Base-by-base conservation (phyloP, 2,797 vertebrate species). In the Psittacula derbiana region DNA sequence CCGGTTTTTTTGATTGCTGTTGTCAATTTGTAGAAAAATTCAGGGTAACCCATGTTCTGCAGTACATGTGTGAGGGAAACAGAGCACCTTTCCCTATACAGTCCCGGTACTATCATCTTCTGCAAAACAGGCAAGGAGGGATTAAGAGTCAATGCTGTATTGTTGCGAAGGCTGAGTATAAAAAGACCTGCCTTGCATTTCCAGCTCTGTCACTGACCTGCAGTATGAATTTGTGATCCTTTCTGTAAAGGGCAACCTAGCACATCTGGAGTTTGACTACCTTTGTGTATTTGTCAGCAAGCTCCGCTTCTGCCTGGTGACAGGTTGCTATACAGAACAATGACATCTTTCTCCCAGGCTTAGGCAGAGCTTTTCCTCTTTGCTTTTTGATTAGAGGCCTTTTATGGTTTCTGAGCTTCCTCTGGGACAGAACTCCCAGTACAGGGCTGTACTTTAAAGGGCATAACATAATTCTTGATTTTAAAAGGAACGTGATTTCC, bases 401-500 rank as follows among this genome's bases (percentile, higher is more conserved):
- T 94, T 88, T 74, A 79, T 25, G 24, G 38, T 61, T 87, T 69
- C 53, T 44, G 49, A 88, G 53, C 30, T 87, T 95, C 84, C 69
- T 83, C 57, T 88, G 94, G 72, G 84, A 94, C 19, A 74, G 8
- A 85, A n/a, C 33, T 93, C 44, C 60, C 67, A 65, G 58, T 58
- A 85, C 15, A 65, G 9, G 25, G 46, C 31, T 72, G 33, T 69
- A 61, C 57, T 87, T 93, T 83, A 88, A 95, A 91, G 69, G 57
- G 38, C 49, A 69, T 64, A 72, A 71, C 17, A 69, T 71, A 90
- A 69, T 91, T 91, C 61, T 78, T 90, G 49, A 53, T 88, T 92
- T 94, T 86, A 72, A 89, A 93, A 50, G 0, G 31, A 86, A 75
- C 33, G 40, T n/a, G 38, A 65, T 95, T 95, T 93, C 79, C 72